phyloP scores from a whole-genome alignment of 2,888 invertebrate species.

The Mimachlamys varia region DNA sequence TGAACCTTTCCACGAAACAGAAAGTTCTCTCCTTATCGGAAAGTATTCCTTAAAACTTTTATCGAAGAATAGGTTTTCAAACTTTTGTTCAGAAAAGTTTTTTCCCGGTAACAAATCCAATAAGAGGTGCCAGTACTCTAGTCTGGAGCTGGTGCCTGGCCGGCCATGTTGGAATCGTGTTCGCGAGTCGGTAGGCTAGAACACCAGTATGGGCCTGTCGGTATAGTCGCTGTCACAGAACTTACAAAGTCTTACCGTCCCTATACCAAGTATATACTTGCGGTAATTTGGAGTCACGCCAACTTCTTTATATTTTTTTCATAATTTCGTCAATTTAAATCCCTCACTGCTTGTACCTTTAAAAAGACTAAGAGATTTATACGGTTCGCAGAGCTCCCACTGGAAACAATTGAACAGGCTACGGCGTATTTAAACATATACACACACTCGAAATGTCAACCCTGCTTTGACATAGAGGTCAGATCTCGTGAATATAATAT shows the following conservation, averaged over 20 bases:
- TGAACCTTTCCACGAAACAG: not conserved
- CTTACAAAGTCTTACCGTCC: not conserved
- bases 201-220: not conserved
- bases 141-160: not conserved
- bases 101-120: not conserved
- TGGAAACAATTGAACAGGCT: slow-evolving; percentile 26
- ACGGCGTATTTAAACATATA: not conserved
- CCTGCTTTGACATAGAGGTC: not conserved
- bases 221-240: not conserved
- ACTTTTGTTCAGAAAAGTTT: not conserved
- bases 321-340: slow-evolving; percentile 28
- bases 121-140: not conserved
- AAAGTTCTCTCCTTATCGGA: not conserved
- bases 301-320: slow-evolving; percentile 17
- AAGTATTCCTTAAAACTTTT: not conserved
- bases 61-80: no score
- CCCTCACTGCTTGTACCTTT: not conserved
- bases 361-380: slow-evolving; percentile 9
- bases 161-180: slow-evolving; percentile 6
- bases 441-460: slow-evolving; percentile 21
- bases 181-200: not conserved
- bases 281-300: not conserved
- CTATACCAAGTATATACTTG: slow-evolving; percentile 9
- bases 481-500: not conserved
- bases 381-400: not conserved